Percentiles rank a stretch among this genome's conserved stretches.
These are phyloP conservation scores for Campoplex nolae DNA, from an alignment of 2,888 invertebrate genomes.

Conservation along the genomic window DNA sequence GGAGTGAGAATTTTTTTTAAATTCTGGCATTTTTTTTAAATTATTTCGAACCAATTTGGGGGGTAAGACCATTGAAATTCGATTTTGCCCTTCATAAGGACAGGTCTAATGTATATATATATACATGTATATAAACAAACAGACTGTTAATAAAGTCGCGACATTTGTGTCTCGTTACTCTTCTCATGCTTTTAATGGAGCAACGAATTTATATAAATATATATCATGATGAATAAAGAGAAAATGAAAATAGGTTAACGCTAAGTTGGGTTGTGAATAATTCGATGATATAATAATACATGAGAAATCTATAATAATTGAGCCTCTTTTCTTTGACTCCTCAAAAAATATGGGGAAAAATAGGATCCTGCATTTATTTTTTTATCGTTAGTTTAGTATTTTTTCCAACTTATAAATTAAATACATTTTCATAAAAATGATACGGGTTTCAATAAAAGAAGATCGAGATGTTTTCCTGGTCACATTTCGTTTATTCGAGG, in stretches of 20 bases:
- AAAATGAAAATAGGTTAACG: slow-evolving; percentile 48
- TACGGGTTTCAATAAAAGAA: not conserved
- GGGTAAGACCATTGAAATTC: too few relatives aligned
- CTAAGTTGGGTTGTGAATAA: slow-evolving; percentile 66
- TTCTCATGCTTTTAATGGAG: slow-evolving; percentile 68
- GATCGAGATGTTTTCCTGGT: slow-evolving; percentile 54
- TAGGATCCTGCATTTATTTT: not conserved
- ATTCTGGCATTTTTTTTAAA: too few relatives aligned
- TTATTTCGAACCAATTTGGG: too few relatives aligned
- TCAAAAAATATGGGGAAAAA: not conserved
- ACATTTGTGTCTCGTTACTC: slow-evolving; percentile 50
- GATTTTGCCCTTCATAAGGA: too few relatives aligned
- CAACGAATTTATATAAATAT: slow-evolving; percentile 69
- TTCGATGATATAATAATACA: slow-evolving; percentile 39
- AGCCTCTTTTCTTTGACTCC: not conserved
- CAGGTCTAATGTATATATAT: too few relatives aligned
- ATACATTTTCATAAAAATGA: not conserved
- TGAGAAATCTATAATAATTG: not conserved
- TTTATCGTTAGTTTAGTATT: not conserved
- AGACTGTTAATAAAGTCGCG: slow-evolving; percentile 38
- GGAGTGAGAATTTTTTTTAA: too few relatives aligned
- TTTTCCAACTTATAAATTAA: not conserved
- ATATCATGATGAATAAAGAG: slow-evolving; percentile 52
- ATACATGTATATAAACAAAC: not conserved
- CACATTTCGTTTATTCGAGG: slow-evolving; percentile 70